Evolutionary conservation across 2,888 invertebrate species (phyloP), one percentile per base, ranked within the genome.

Genomic region (Desoria tigrina): DNA sequence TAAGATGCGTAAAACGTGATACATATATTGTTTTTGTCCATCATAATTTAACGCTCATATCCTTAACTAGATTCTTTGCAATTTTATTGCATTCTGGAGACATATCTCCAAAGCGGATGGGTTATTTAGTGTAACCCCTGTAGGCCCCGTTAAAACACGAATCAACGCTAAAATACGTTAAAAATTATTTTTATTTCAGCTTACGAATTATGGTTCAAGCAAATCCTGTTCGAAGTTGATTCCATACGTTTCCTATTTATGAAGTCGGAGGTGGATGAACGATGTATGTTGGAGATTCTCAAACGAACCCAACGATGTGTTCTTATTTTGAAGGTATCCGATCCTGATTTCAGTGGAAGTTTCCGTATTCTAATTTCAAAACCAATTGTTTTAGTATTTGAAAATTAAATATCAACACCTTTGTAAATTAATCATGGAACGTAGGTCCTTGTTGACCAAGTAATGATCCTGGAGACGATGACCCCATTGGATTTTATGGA

Each of bases 171-270:
- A n/a, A n/a, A n/a, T n/a, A n/a, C n/a, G n/a, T n/a, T n/a, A n/a
- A n/a, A n/a, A n/a, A n/a, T n/a, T n/a, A n/a, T n/a, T n/a, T n/a
- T n/a, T n/a, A n/a, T 84, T 84, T 55, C 81, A 94, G 94, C 96
- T 0, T 98, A 98, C 82, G 99, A 99, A 81, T 84, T 99, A 3
- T 99, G 98, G 99, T 99, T 99, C 84, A 99, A 99, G 81, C 98
- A 99, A 83, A 95, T 99, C 57, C 90, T 99, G 70, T 96, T 88
- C 81, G 99, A 99, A 78, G 84, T 99, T 78, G 97, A 99, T 80
- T 96, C 95, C 0, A 90, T 99, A 28, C 83, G 95, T 49, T 82
- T 85, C 2, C 84, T 95, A 61, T 89, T 99, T 78, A 79, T 86
- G 72, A 86, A 84, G 32, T 84, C 85, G 78, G 79, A 86, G 82